Evolutionary conservation across 2,888 invertebrate genomes (phyloP).

Genomic region (Caprella mutica): DNA sequence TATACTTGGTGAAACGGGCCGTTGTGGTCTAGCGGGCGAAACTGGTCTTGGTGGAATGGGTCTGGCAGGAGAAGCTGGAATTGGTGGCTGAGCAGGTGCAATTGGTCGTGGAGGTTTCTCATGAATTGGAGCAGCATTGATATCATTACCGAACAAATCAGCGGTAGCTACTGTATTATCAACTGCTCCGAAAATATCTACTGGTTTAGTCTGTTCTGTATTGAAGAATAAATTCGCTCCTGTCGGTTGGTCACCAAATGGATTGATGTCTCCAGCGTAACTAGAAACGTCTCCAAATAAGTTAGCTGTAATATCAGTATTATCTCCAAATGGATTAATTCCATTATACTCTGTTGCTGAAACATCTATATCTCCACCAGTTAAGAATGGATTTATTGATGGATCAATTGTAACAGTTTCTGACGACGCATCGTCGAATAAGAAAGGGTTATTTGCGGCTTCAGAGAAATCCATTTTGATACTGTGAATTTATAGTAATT

Average conservation of each 20-base stretch:
- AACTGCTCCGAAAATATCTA: conserved; percentile 4
- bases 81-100: conserved; percentile 12
- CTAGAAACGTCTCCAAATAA: conserved; percentile 26
- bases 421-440: conserved; percentile 31
- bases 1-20: conserved; percentile 47
- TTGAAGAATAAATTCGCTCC: conserved; percentile 26
- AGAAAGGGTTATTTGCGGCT: conserved; percentile 29
- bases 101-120: conserved; percentile 11
- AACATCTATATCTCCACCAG: conserved; percentile 30
- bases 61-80: conserved; percentile 11
- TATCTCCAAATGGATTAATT: conserved; percentile 31
- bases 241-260: conserved; percentile 22
- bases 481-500: conserved; percentile 39
- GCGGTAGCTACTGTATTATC: conserved; percentile 13
- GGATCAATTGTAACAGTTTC: conserved; percentile 22
- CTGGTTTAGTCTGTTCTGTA: too few relatives aligned
- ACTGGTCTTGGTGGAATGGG: conserved; percentile 21
- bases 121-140: conserved; percentile 16
- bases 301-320: conserved; percentile 30
- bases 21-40: conserved; percentile 37
- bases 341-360: conserved; percentile 21
- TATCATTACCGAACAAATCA: conserved; percentile 24
- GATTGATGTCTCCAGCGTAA: conserved; percentile 28
- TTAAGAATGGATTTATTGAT: conserved; percentile 26
- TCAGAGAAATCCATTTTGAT: conserved; percentile 1